These are phyloP conservation scores for Ochlodes sylvanus DNA, from an alignment of 2,888 invertebrate species.

Conservation along the genomic window DNA sequence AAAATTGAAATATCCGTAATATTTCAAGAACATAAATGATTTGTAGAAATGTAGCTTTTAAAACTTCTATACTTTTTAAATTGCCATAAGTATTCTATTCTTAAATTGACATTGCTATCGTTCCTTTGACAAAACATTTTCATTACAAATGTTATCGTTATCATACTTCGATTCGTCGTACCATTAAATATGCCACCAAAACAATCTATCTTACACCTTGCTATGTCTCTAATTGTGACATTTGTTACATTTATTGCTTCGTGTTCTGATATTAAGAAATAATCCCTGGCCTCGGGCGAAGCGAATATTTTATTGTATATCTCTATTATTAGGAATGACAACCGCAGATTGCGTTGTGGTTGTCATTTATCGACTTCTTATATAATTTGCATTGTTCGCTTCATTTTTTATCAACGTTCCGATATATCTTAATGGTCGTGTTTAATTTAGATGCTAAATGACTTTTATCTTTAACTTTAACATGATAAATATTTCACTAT, in stretches of 20 bases:
- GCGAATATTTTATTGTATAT: constrained; percentile 13
- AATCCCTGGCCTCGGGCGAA: constrained; percentile 21
- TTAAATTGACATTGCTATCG: neutral
- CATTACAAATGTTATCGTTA: neutral
- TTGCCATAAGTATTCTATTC: too few relatives aligned
- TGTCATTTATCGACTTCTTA: too few relatives aligned
- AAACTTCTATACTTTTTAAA: too few relatives aligned
- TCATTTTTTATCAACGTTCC: too few relatives aligned
- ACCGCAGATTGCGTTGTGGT: neutral
- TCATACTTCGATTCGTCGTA: constrained; percentile 1
- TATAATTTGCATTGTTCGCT: too few relatives aligned
- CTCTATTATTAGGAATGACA: neutral
- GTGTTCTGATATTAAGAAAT: constrained; percentile 35
- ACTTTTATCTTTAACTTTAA: too few relatives aligned
- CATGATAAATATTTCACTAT: too few relatives aligned
- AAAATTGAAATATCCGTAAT: too few relatives aligned
- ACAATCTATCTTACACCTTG: constrained; percentile 2
- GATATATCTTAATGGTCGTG: too few relatives aligned
- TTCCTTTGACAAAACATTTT: neutral
- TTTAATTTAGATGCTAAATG: too few relatives aligned
- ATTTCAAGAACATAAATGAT: too few relatives aligned
- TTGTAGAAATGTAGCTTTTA: too few relatives aligned
- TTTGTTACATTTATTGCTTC: constrained; percentile 37
- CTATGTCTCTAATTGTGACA: constrained; percentile 35
- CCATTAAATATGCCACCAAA: constrained; percentile 15